A percentile compares a stretch with the other conserved stretches of the same genome.
These are phyloP conservation scores for Acanthosepion pharaonis DNA, from an alignment of 2,888 invertebrate genomes.

Conservation along the genomic window DNA sequence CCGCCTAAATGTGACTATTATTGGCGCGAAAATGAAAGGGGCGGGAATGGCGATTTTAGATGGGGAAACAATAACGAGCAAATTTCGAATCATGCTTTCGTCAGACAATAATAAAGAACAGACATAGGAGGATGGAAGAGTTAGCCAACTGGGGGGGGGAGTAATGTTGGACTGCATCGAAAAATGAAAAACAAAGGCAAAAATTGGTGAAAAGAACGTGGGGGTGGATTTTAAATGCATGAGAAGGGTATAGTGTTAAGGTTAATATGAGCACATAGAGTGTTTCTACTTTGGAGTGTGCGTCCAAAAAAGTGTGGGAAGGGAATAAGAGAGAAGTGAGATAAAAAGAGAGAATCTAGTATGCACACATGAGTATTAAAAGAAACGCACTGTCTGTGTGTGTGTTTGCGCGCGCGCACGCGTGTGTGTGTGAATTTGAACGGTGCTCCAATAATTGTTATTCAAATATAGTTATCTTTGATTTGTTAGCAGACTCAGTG, in stretches of 20 bases:
- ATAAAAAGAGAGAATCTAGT: too few relatives aligned
- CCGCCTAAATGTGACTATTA: constrained; percentile 33
- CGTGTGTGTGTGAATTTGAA: too few relatives aligned
- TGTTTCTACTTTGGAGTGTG: too few relatives aligned
- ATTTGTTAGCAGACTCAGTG: too few relatives aligned
- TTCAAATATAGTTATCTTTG: too few relatives aligned
- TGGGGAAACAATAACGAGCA: background rate
- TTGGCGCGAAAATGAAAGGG: constrained; percentile 33
- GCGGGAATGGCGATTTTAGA: background rate
- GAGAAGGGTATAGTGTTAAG: background rate
- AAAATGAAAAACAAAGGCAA: background rate
- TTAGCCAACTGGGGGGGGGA: background rate
- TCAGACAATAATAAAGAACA: background rate
- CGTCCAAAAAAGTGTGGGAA: too few relatives aligned
- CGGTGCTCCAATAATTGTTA: too few relatives aligned
- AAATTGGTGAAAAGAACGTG: background rate
- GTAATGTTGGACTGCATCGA: background rate
- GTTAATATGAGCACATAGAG: too few relatives aligned
- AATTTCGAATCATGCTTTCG: background rate
- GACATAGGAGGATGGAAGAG: background rate
- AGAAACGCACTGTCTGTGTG: too few relatives aligned
- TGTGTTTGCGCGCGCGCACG: too few relatives aligned
- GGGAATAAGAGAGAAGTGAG: too few relatives aligned
- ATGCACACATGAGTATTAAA: too few relatives aligned
- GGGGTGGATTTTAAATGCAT: background rate